phyloP scores from a whole-genome alignment of 2,797 vertebrate genomes.

The Pterois miles region DNA sequence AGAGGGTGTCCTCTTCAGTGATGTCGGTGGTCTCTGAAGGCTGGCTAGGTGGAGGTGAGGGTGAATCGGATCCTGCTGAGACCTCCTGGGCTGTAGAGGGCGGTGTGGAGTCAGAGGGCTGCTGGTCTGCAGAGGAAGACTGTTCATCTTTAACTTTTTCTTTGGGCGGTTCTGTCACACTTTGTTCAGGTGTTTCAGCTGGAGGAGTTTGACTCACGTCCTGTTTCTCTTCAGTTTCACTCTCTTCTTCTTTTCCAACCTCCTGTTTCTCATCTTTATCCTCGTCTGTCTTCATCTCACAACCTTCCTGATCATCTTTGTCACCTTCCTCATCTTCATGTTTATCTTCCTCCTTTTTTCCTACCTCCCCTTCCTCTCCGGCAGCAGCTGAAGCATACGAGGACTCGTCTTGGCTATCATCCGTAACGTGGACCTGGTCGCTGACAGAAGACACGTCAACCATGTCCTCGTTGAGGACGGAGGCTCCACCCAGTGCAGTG shows the following conservation, averaged over 20 bases:
- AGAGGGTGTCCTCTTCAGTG: conserved; percentile 20
- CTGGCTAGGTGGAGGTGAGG: conserved; percentile 28
- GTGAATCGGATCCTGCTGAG: conserved; percentile 27
- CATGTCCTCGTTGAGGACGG: conserved; percentile 64
- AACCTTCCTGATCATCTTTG: conserved; percentile 11
- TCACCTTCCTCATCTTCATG: conserved; percentile 27
- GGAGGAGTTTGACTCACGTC: conserved; percentile 11
- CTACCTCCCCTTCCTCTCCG: conserved; percentile 30
- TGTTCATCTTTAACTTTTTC: conserved; percentile 33
- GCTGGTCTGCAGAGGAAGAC: conserved; percentile 51
- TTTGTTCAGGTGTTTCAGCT: conserved; percentile 36
- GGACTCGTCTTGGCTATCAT: conserved; percentile 65
- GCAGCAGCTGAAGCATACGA: conserved; percentile 63
- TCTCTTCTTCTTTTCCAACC: conserved; percentile 15
- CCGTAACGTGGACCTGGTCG: conserved; percentile 47
- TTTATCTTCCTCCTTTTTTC: conserved; percentile 24
- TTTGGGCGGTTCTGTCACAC: conserved; percentile 42
- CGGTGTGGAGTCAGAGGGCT: conserved; percentile 24
- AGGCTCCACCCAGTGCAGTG: conserved; percentile 56
- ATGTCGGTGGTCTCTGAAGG: conserved; percentile 30
- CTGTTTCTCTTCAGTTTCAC: conserved; percentile 34
- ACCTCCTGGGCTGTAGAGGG: conserved; percentile 50
- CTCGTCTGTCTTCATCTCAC: conserved; percentile 21
- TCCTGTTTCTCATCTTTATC: conserved; percentile 30
- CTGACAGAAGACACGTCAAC: conserved; percentile 63